Percentiles rank a stretch among this genome's conserved stretches.
phyloP scores from a whole-genome alignment of 2,113 vertebrate species.

The Lophochroa leadbeateri region DNA sequence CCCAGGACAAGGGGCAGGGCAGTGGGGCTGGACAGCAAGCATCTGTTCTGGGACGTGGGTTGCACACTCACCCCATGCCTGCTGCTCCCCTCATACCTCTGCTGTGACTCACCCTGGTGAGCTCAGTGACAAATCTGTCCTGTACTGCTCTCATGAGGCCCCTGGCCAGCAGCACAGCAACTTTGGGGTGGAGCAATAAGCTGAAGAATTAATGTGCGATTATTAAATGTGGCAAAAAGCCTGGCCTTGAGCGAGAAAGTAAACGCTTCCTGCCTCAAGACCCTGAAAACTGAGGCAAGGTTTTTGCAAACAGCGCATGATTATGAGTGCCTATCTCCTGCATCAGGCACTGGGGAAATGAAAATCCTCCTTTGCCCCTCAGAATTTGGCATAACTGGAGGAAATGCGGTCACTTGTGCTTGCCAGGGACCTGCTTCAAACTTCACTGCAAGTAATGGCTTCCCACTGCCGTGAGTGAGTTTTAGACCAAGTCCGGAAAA shows the following conservation, averaged over 20 bases:
- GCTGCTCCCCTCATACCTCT: neutral
- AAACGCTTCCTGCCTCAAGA: rapidly evolving
- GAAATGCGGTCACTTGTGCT: neutral
- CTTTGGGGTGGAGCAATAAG: neutral
- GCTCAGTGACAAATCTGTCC: neutral
- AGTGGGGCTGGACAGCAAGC: rapidly evolving
- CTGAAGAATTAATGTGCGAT: neutral
- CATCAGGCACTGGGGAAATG: neutral
- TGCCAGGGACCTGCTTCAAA: neutral
- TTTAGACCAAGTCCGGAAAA: neutral
- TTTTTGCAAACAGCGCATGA: neutral
- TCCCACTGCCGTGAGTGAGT: neutral
- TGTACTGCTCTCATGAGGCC: neutral
- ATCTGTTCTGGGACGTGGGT: rapidly evolving
- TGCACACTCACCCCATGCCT: rapidly evolving
- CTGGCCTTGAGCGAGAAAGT: neutral
- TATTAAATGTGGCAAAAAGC: neutral
- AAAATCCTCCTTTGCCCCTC: neutral
- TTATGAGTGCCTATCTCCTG: neutral
- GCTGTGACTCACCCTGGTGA: neutral
- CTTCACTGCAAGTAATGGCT: neutral
- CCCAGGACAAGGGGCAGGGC: neutral
- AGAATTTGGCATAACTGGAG: neutral
- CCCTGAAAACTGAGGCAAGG: neutral
- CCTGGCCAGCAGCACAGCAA: neutral